These are phyloP conservation scores for Limnephilus marmoratus DNA, from an alignment of 2,888 invertebrate genomes.

Conservation along the genomic window DNA sequence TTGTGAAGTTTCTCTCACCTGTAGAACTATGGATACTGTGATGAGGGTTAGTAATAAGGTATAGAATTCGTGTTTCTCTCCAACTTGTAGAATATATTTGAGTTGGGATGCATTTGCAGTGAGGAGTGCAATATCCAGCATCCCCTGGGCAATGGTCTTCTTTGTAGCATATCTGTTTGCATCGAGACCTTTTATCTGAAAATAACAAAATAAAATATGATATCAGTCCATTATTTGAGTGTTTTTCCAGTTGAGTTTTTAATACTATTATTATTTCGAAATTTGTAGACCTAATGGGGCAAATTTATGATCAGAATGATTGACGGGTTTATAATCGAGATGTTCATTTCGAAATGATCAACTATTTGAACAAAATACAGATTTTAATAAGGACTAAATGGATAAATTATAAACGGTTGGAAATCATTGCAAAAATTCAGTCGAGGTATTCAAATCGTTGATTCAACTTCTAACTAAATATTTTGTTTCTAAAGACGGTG, in stretches of 20 bases:
- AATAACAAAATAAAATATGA: slow-evolving; percentile 61
- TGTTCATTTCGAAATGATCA: not conserved
- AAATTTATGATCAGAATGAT: not conserved
- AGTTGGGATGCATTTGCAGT: slow-evolving; percentile 93
- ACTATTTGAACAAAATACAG: not conserved
- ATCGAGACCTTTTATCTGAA: slow-evolving; percentile 85
- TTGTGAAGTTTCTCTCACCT: slow-evolving; percentile 78
- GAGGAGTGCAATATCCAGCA: slow-evolving; percentile 91
- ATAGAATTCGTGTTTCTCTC: slow-evolving; percentile 91
- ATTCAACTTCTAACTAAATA: not conserved
- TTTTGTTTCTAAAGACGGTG: not conserved
- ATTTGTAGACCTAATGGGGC: not conserved
- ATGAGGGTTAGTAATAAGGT: slow-evolving; percentile 88
- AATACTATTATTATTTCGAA: not conserved
- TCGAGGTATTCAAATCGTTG: not conserved
- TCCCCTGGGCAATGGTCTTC: slow-evolving; percentile 94
- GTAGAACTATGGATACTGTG: slow-evolving; percentile 88
- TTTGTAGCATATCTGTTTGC: slow-evolving; percentile 94
- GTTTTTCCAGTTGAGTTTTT: too few species aligned
- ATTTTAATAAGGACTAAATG: too few species aligned
- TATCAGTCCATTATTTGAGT: not conserved
- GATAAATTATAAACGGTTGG: not conserved
- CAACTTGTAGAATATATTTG: slow-evolving; percentile 91
- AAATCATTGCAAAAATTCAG: not conserved
- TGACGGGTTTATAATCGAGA: not conserved